Evolutionary conservation across 30 jellyfish, hydroid and myxozoan genomes (phyloP).

Genomic region (Chrysaora quinquecirrha): DNA sequence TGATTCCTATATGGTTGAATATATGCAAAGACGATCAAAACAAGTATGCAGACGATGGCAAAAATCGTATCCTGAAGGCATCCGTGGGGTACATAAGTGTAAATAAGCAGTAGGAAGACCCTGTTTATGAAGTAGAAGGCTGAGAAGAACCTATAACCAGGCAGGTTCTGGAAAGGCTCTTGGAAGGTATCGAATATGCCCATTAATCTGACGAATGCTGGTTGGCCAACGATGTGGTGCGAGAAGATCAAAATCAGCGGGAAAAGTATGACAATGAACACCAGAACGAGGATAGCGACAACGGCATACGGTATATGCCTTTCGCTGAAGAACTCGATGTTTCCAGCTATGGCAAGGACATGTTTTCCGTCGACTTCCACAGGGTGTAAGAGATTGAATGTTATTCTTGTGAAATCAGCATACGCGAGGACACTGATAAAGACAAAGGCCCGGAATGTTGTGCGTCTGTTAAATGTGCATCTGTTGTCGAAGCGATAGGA

Average conservation of each 20-base stretch:
- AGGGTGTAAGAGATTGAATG: constrained; percentile 70
- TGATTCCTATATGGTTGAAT: constrained; percentile 63
- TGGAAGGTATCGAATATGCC: constrained; percentile 66
- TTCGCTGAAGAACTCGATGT: constrained; percentile 28
- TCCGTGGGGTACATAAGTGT: constrained; percentile 42
- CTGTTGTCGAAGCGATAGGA: constrained; percentile 27
- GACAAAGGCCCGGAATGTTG: constrained; percentile 61
- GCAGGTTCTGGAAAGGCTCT: constrained; percentile 33
- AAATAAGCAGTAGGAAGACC: constrained; percentile 37
- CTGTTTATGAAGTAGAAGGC: constrained; percentile 73
- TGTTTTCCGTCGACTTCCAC: constrained; percentile 29
- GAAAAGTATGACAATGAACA: constrained; percentile 55
- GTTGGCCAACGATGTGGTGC: constrained; percentile 3
- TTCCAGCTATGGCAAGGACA: constrained; percentile 68
- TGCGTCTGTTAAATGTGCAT: constrained; percentile 49
- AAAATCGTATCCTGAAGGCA: constrained; percentile 57
- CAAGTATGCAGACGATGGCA: constrained; percentile 47
- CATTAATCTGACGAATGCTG: constrained; percentile 35
- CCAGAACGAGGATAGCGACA: constrained; percentile 41
- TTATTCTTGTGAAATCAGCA: constrained; percentile 75
- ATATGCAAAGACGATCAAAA: constrained; percentile 47
- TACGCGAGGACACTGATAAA: constrained; percentile 78
- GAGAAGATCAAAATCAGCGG: constrained; percentile 73
- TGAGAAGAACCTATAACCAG: constrained; percentile 22
- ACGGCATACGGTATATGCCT: constrained; percentile 56